Percentiles rank a stretch among this genome's conserved stretches.
phyloP scores from a whole-genome alignment of 2,113 vertebrate genomes.

The Gavialis gangeticus region DNA sequence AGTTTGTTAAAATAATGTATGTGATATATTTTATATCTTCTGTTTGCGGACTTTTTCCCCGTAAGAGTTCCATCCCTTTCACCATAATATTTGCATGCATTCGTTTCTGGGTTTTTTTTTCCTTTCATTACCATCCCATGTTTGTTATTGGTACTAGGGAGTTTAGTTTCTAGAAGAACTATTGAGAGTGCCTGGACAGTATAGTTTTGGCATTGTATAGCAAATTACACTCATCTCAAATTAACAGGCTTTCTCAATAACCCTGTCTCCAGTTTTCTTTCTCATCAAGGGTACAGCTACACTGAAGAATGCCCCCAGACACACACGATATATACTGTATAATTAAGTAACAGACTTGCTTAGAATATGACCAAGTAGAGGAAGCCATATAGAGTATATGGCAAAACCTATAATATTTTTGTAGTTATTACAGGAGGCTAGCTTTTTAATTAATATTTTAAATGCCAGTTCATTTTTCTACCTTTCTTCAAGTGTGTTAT shows the following conservation, averaged over 20 bases:
- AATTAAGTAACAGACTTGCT: not conserved
- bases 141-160: not conserved
- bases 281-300: not conserved
- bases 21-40: not conserved
- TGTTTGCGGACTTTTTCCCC: not conserved
- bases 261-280: not conserved
- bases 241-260: not conserved
- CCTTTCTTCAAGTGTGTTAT: not conserved
- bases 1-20: not conserved
- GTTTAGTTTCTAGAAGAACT: not conserved
- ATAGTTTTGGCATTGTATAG: not conserved
- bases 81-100: not conserved
- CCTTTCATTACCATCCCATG: not conserved
- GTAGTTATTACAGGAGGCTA: not conserved
- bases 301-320: not conserved
- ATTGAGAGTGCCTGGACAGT: accelerated
- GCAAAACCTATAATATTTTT: not conserved
- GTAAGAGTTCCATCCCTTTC: not conserved
- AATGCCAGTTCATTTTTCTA: not conserved
- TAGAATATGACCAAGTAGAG: not conserved
- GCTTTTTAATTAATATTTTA: not conserved
- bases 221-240: not conserved
- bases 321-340: accelerated
- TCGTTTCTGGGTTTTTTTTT: not conserved
- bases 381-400: not conserved